These are phyloP conservation scores for Neotragus moschatus DNA, from an alignment of 2,113 vertebrate species.

Conservation along the genomic window DNA sequence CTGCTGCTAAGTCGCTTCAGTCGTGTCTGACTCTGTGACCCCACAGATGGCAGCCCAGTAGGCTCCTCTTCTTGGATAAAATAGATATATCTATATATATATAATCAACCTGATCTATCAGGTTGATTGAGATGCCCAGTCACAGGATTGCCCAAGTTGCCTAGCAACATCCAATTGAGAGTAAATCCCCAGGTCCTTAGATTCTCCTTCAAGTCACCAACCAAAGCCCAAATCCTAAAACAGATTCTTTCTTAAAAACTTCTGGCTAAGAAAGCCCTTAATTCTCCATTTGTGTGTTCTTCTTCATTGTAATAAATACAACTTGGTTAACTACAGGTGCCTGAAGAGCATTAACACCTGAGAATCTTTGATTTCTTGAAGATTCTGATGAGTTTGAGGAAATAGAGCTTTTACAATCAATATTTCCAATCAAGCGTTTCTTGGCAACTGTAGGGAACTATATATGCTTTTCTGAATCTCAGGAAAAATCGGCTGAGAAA, in stretches of 20 bases:
- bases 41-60: no score
- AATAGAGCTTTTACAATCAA: background rate
- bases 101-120: no score
- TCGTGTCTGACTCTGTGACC: no score
- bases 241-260: background rate
- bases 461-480: background rate
- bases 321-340: background rate
- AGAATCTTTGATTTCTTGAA: background rate
- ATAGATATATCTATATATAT: background rate
- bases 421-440: background rate
- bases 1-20: no score
- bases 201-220: background rate
- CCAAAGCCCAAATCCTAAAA: background rate
- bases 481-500: background rate
- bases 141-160: background rate
- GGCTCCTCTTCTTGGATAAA: background rate
- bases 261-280: background rate
- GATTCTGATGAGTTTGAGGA: background rate
- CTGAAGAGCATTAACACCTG: background rate
- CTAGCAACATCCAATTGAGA: background rate
- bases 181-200: background rate
- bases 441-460: background rate
- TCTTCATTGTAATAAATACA: background rate
- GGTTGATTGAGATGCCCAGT: background rate
- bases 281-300: background rate